Base-by-base conservation (phyloP, 2,113 vertebrate genomes). In the Tragelaphus scriptus region DNA sequence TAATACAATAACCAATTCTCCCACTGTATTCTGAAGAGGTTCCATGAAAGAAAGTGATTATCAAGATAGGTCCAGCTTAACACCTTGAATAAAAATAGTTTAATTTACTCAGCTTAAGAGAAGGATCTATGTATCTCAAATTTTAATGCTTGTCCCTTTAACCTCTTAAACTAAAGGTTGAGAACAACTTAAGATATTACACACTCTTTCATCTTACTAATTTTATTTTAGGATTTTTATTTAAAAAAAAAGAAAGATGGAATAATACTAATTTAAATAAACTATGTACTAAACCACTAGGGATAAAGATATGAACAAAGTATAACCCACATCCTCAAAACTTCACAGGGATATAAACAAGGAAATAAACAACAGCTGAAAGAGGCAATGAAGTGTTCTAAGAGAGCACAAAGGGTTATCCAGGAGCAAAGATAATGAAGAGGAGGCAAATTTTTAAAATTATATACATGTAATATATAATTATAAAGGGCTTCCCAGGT, bases 231-330 rank as follows among this genome's bases (percentile, higher is more conserved):
- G 3, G 40, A 8, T n/a, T 44, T 63, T 21, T 55, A 56, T 80
- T 65, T 77, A 6, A 6, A 85, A 40, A 92, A 49, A 88, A 88
- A 53, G 56, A 77, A 90, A 90, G 55, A 75, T 1, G 36, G 16
- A 79, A 30, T 88, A 87, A 90, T 12, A 26, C 7, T 84, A 58
- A 87, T 87, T 97, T 96, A 79, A 95, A 84, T 63, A 90, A 92
- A 93, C 32, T 79, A 82, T 55, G 30, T 49, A 19, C 21, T 36
- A 91, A 44, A 25, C 5, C 30, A 95, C 68, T 40, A 56, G 53
- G 7, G 5, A 95, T 71, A 92, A 81, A 90, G 17, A 55, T 16
- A 77, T n/a, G 11, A 86, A 85, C 40, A 88, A 84, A 85, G 84
- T 17, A 92, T 13, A 88, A 68, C n/a, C 2, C 36, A 77, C 17